Evolutionary conservation across 2,797 vertebrate species (phyloP).

Genomic region (Leptatherina wallacei): DNA sequence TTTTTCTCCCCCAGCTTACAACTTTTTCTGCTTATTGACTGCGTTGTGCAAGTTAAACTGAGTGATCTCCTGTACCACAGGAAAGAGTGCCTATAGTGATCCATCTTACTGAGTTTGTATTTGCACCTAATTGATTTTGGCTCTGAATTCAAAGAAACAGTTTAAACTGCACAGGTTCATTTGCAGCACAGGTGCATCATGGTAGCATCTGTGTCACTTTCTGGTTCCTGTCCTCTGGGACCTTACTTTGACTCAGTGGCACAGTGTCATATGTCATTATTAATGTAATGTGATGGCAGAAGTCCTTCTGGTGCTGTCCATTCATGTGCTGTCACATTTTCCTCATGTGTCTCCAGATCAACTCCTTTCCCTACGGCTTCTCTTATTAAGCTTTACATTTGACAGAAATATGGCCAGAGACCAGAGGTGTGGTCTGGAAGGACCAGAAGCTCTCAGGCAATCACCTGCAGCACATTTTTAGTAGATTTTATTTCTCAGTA

Average conservation of each 20-base stretch:
- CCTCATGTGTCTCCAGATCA: constrained; percentile 56
- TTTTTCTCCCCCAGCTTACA: neutral
- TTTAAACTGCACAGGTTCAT: constrained; percentile 10
- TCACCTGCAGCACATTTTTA: neutral
- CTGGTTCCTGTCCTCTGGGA: constrained; percentile 36
- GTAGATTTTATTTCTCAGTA: neutral
- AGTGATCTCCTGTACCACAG: constrained; percentile 1
- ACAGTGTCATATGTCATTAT: constrained; percentile 39
- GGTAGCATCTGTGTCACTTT: constrained; percentile 23
- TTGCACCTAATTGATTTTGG: neutral
- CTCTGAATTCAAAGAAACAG: constrained; percentile 1
- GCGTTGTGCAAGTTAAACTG: constrained; percentile 24
- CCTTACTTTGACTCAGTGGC: constrained; percentile 48
- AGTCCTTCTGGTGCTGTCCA: constrained; percentile 53
- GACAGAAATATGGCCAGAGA: constrained; percentile 45
- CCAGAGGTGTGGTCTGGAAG: constrained; percentile 17
- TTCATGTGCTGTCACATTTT: constrained; percentile 54
- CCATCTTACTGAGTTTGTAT: constrained; percentile 1
- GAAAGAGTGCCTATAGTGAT: constrained; percentile 3
- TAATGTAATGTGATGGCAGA: constrained; percentile 50
- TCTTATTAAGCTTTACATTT: constrained; percentile 46
- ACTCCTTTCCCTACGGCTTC: constrained; percentile 47
- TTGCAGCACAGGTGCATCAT: constrained; percentile 30
- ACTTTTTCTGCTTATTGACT: constrained; percentile 35
- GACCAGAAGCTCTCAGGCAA: constrained; percentile 6